Evolutionary conservation across 2,113 vertebrate genomes (phyloP), one percentile per base, ranked within the genome.

Genomic region (Sorex fumeus): DNA sequence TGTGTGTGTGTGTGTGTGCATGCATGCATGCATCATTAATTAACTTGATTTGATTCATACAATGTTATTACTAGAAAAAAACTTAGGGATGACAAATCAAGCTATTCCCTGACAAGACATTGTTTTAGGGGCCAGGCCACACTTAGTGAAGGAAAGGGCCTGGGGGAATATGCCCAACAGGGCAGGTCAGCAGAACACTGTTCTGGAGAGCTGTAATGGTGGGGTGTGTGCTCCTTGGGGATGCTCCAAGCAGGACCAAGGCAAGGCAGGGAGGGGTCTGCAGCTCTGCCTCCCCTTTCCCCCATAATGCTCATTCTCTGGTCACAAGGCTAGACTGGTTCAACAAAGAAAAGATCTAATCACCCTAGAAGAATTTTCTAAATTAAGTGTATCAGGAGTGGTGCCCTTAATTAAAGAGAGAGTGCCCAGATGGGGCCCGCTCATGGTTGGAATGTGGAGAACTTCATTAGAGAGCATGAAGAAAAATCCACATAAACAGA

Each of bases 331-430:
- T 40, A 93, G 81, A 27, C 13, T 18, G 50, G 18, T 25, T 57
- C 15, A 34, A 32, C 18, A 30, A 47, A 89, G 88, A 50, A 40
- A 57, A 47, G 28, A 64, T 30, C 30, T 0, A 43, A 75, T 74
- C 70, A 93, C 79, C 57, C 43, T 9, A 18, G 50, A 77, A 92
- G 80, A 43, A 85, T 81, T 85, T 91, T 57, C 32, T 30, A 53
- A 86, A n/a, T 66, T 62, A 9, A 84, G 66, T 74, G 13, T 27
- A 45, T 75, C 11, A 71, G 53, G 62, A 76, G 34, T 5, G 28
- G 70, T 13, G 13, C 13, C 12, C 84, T 79, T 95, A 50, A 70
- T 92, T 88, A 81, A 32, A 62, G 53, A 57, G 77, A 66, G 45
- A 64, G 27, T 25, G n/a, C 82, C 71, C 60, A n/a, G 89, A 62